A percentile compares a stretch with the other conserved stretches of the same genome.
Conservation (phyloP, 2,888 invertebrate species). For the Rhagophthalmus giganteus region DNA sequence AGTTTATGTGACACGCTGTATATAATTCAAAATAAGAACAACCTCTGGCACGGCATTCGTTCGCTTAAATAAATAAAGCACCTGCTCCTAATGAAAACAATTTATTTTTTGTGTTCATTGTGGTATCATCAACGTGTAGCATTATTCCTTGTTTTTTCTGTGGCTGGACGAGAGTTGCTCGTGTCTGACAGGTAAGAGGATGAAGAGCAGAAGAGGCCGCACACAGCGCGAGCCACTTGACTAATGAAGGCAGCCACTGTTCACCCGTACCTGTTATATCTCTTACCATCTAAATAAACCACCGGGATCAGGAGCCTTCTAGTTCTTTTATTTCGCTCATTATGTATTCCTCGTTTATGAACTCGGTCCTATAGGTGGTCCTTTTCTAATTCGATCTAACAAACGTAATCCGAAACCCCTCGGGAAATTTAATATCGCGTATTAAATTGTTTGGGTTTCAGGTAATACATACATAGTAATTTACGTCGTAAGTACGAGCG, state of each 20-base stretch:
- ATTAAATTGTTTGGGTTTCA: neutral
- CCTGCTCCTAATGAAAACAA: neutral
- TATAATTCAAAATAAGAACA: slow-evolving; percentile 26
- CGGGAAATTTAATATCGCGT: neutral
- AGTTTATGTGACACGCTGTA: slow-evolving; percentile 37
- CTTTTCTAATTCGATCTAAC: slow-evolving; percentile 12
- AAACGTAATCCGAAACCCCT: neutral
- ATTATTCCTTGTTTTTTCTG: slow-evolving; percentile 9
- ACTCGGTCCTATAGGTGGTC: slow-evolving; percentile 16
- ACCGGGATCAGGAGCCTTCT: slow-evolving; percentile 37
- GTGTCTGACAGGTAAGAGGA: slow-evolving; percentile 29
- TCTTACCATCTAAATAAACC: slow-evolving; percentile 40
- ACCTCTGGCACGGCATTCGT: neutral
- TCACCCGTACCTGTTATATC: slow-evolving; percentile 42
- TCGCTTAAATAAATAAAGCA: slow-evolving; percentile 3
- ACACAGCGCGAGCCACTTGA: slow-evolving; percentile 41
- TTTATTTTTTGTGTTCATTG: slow-evolving; percentile 6
- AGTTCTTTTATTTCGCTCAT: slow-evolving; percentile 37
- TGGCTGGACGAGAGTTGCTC: slow-evolving; percentile 14
- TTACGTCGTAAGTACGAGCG: no score
- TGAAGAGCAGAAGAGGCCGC: slow-evolving; percentile 36
- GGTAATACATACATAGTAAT: no score
- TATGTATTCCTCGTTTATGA: slow-evolving; percentile 25
- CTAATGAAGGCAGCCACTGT: slow-evolving; percentile 43
- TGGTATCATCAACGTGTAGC: slow-evolving; percentile 5